Percentiles rank a stretch among this genome's conserved stretches.
phyloP scores from a whole-genome alignment of 30 jellyfish, hydroid and myxozoan species.

The Sanderia malayensis region DNA sequence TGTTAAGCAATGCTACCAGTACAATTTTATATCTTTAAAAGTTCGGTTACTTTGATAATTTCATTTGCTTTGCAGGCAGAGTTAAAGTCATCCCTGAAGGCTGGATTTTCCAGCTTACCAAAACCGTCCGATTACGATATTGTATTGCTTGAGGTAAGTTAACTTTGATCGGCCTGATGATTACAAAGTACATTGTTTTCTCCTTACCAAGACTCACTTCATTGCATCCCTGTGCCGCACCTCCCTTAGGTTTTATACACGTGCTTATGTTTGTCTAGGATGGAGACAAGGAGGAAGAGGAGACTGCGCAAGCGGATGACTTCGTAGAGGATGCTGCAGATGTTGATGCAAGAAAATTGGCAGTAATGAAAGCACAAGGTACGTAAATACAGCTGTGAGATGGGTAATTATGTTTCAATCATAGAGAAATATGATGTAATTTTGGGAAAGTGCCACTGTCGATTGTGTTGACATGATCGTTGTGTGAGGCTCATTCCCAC shows the following conservation, averaged over 20 bases:
- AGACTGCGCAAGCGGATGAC: conserved; percentile 33
- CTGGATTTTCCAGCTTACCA: conserved; percentile 83
- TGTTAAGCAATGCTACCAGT: too few species aligned
- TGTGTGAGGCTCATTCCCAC: too few species aligned
- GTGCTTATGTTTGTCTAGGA: conserved; percentile 3
- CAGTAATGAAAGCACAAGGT: conserved; percentile 71
- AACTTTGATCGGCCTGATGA: too few species aligned
- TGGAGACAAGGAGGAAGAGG: conserved; percentile 58
- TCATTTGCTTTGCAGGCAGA: conserved; percentile 45
- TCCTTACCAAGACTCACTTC: too few species aligned
- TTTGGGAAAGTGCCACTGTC: too few species aligned
- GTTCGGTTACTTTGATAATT: background rate
- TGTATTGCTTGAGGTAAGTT: conserved; percentile 82
- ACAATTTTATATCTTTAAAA: too few species aligned
- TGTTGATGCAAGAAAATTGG: conserved; percentile 66
- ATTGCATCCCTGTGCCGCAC: background rate
- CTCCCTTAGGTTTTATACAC: background rate
- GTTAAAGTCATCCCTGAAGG: conserved; percentile 42
- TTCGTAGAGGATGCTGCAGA: conserved; percentile 89
- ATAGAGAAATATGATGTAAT: too few species aligned
- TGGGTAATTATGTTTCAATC: too few species aligned
- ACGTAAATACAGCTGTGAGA: too few species aligned
- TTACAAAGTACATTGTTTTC: too few species aligned
- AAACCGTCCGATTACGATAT: conserved; percentile 90
- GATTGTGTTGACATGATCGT: too few species aligned